These are phyloP conservation scores for Cephus cinctus DNA, from an alignment of 1,140 invertebrate species.

Conservation along the genomic window DNA sequence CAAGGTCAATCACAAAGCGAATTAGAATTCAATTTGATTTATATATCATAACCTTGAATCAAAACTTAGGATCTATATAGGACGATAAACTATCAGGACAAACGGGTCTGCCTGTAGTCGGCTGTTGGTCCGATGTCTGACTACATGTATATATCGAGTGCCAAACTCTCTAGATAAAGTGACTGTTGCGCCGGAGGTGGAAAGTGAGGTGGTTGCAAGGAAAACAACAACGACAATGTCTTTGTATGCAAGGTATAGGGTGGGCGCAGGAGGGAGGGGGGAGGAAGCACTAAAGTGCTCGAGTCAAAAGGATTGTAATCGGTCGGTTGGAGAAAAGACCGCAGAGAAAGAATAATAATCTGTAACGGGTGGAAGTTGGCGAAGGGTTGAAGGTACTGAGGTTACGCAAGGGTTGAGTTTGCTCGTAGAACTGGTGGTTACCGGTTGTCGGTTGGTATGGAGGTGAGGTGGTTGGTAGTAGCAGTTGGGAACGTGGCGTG, in stretches of 20 bases:
- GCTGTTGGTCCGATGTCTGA: too few relatives aligned
- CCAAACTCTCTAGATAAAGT: too few relatives aligned
- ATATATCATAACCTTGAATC: too few relatives aligned
- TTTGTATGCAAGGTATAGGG: conserved; percentile 25
- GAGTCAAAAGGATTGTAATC: conserved; percentile 48
- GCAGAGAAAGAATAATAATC: conserved; percentile 40
- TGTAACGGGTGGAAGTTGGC: conserved; percentile 27
- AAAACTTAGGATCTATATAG: too few relatives aligned
- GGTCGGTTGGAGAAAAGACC: conserved; percentile 15
- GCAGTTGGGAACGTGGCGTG: conserved; percentile 43
- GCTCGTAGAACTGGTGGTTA: conserved; percentile 1
- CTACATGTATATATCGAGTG: too few relatives aligned
- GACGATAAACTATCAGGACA: too few relatives aligned
- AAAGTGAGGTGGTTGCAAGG: conserved; percentile 12
- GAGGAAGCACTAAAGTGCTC: conserved; percentile 42
- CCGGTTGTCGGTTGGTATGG: conserved; percentile 4
- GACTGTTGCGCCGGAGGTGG: conserved; percentile 18
- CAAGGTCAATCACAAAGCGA: too few relatives aligned
- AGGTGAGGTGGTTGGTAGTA: conserved; percentile 12
- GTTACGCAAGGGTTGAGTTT: too few relatives aligned
- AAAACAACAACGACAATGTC: conserved; percentile 44
- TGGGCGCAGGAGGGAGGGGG: conserved; percentile 12
- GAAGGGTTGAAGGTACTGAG: too few relatives aligned
- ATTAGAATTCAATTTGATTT: too few relatives aligned
- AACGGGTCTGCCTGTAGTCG: too few relatives aligned